These are phyloP conservation scores for Scaptomyza hsui DNA, from an alignment of 1,140 invertebrate genomes.

Conservation along the genomic window DNA sequence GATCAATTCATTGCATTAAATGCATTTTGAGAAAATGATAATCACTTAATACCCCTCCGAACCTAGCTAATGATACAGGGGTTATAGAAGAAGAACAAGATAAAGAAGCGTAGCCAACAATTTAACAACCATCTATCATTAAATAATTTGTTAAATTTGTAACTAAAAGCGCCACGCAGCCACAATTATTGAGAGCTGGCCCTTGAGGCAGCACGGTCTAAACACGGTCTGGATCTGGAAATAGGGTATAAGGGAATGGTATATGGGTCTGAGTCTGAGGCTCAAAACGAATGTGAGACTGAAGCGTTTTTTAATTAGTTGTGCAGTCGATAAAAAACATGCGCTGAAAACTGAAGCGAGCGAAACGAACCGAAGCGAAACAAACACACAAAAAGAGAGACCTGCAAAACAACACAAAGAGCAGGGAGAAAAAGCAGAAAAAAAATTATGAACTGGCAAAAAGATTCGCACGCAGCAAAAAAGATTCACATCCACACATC, in stretches of 20 bases:
- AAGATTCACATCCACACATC: slow-evolving; percentile 19
- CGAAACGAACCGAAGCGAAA: slow-evolving; percentile 33
- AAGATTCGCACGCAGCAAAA: slow-evolving; percentile 71
- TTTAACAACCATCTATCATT: slow-evolving; percentile 79
- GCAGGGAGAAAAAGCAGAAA: not conserved
- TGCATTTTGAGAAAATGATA: slow-evolving; percentile 31
- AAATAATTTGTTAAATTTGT: slow-evolving; percentile 80
- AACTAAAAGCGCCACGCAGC: slow-evolving; percentile 64
- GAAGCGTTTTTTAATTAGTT: slow-evolving; percentile 80
- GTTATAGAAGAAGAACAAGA: slow-evolving; percentile 23
- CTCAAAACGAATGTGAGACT: slow-evolving; percentile 31
- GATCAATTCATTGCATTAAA: slow-evolving; percentile 29
- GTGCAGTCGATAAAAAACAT: slow-evolving; percentile 73
- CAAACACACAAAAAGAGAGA: slow-evolving; percentile 32
- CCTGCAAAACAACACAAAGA: not conserved
- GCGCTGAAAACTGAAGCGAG: slow-evolving; percentile 66
- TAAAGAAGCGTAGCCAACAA: slow-evolving; percentile 57
- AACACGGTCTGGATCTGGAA: slow-evolving; percentile 12
- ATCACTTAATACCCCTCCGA: slow-evolving; percentile 69
- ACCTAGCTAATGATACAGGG: slow-evolving; percentile 42
- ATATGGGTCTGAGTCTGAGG: not conserved
- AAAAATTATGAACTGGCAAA: slow-evolving; percentile 33
- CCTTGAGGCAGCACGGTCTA: slow-evolving; percentile 39
- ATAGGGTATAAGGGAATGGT: not conserved
- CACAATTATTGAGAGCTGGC: slow-evolving; percentile 12